Conservation (phyloP, 2,888 invertebrate genomes). For the Ectemnius lituratus region DNA sequence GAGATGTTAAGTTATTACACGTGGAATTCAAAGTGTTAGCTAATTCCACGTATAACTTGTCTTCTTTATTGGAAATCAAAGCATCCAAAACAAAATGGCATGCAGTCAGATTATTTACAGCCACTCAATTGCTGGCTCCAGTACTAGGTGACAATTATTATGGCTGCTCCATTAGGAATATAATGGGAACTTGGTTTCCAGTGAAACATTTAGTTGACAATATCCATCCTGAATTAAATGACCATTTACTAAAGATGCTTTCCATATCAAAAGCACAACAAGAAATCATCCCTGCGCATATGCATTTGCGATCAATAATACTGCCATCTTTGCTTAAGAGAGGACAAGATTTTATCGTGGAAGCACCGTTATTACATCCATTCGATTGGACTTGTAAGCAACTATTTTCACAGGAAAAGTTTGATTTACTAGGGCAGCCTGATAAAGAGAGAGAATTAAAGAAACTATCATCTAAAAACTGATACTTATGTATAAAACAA, state of each 20-base stretch:
- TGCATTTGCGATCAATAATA: constrained; percentile 67
- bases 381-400: constrained; percentile 73
- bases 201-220: constrained; percentile 69
- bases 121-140: constrained; percentile 71
- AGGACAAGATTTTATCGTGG: constrained; percentile 61
- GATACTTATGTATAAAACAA: too few relatives aligned
- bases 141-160: constrained; percentile 76
- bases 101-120: constrained; percentile 73
- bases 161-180: constrained; percentile 69
- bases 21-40: constrained; percentile 63
- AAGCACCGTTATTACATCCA: constrained; percentile 68
- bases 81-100: constrained; percentile 68
- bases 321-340: constrained; percentile 58
- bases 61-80: constrained; percentile 71
- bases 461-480: too few relatives aligned
- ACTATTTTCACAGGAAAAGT: constrained; percentile 38
- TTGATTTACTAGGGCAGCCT: not conserved
- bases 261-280: constrained; percentile 56
- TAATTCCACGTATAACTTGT: constrained; percentile 60
- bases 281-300: constrained; percentile 71
- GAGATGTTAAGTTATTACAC: constrained; percentile 57
- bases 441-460: too few relatives aligned
- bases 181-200: constrained; percentile 68
- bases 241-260: constrained; percentile 56
- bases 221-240: constrained; percentile 57